These are phyloP conservation scores for Callitettix versicolor DNA, from an alignment of 1,140 invertebrate genomes.

Conservation along the genomic window DNA sequence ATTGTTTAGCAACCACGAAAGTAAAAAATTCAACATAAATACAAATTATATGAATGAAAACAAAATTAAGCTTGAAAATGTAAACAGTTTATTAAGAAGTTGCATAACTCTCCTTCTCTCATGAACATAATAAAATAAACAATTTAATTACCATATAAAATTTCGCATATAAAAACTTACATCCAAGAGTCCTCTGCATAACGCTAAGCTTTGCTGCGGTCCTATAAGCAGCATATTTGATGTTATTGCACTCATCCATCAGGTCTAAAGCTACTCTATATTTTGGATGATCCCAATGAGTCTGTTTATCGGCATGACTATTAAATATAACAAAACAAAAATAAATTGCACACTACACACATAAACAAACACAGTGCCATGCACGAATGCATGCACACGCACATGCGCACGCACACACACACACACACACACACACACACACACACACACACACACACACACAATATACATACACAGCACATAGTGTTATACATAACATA, in stretches of 20 bases:
- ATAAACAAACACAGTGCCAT: neutral
- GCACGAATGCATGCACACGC: neutral
- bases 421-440: neutral
- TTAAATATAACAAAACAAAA: neutral
- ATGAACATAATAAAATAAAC: too few species aligned
- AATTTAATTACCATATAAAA: too few species aligned
- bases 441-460: neutral
- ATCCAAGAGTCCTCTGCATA: conserved; percentile 51
- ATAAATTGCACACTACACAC: neutral
- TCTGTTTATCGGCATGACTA: conserved; percentile 13
- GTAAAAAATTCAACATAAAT: too few species aligned
- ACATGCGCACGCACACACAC: neutral
- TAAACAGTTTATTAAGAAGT: too few species aligned
- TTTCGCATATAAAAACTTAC: too few species aligned
- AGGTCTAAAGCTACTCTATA: conserved; percentile 12
- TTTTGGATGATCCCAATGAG: conserved; percentile 20
- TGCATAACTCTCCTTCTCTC: too few species aligned
- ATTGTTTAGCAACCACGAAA: too few species aligned
- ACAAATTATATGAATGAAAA: too few species aligned
- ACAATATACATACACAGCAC: neutral
- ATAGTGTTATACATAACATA: conserved; percentile 1
- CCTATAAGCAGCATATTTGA: conserved; percentile 70
- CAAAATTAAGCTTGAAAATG: too few species aligned
- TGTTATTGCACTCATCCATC: conserved; percentile 57
- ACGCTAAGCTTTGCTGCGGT: conserved; percentile 68